These are phyloP conservation scores for Zygaena filipendulae DNA, from an alignment of 2,888 invertebrate genomes.

Conservation along the genomic window DNA sequence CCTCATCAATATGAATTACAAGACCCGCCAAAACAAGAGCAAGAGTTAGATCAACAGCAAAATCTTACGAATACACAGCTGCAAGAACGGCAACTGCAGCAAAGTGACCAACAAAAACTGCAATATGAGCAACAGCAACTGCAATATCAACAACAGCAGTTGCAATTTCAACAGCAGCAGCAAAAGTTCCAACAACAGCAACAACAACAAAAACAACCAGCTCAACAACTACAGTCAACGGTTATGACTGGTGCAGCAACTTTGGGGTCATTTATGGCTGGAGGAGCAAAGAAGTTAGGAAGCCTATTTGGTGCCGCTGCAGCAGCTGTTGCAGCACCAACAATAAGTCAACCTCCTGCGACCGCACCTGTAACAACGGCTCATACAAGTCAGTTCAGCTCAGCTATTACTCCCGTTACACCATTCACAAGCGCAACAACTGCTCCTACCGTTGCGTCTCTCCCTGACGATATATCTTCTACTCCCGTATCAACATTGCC, in stretches of 20 bases:
- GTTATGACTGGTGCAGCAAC: slow-evolving; percentile 58
- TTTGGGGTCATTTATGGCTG: slow-evolving; percentile 59
- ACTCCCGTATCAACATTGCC: slow-evolving; percentile 42
- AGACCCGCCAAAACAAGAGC: slow-evolving; percentile 8
- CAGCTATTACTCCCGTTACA: slow-evolving; percentile 31
- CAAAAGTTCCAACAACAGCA: slow-evolving; percentile 36
- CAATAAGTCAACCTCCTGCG: slow-evolving; percentile 29
- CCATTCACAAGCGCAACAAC: slow-evolving; percentile 40
- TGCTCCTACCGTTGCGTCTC: slow-evolving; percentile 42
- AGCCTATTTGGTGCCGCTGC: slow-evolving; percentile 62
- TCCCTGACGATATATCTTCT: slow-evolving; percentile 46
- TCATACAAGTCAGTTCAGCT: slow-evolving; percentile 20
- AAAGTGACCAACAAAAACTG: slow-evolving; percentile 11
- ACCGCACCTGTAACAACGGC: slow-evolving; percentile 24
- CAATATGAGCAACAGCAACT: slow-evolving; percentile 18
- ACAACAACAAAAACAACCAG: slow-evolving; percentile 40
- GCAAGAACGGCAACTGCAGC: slow-evolving; percentile 9
- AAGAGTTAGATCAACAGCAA: slow-evolving; percentile 8
- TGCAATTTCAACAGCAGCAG: slow-evolving; percentile 28
- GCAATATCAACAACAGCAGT: slow-evolving; percentile 23
- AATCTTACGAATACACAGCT: slow-evolving; percentile 3
- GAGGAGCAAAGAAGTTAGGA: slow-evolving; percentile 59
- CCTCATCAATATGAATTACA: slow-evolving; percentile 19
- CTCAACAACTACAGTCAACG: slow-evolving; percentile 50
- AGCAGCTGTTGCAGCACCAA: slow-evolving; percentile 47